Percentiles rank a stretch among this genome's conserved stretches.
Evolutionary conservation across 1,140 invertebrate genomes (phyloP).

Genomic region (Chrysomallon squamiferum): DNA sequence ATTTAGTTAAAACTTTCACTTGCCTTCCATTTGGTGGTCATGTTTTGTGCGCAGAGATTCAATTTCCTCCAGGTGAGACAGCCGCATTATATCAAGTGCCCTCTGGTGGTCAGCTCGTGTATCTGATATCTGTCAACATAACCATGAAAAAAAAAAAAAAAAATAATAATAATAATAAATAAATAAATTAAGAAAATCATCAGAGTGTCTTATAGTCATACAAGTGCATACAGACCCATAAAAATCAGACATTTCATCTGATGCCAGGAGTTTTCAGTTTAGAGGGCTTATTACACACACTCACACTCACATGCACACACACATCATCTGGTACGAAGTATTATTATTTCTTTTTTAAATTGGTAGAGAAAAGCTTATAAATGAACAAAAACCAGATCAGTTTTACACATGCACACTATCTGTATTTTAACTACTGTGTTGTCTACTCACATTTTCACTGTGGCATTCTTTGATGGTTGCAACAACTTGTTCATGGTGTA

Average conservation of each 20-base stretch:
- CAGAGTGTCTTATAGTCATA: no score
- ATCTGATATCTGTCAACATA: slow-evolving; percentile 36
- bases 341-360: no score
- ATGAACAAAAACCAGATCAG: no score
- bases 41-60: slow-evolving; percentile 42
- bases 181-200: no score
- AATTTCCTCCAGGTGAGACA: slow-evolving; percentile 43
- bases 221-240: background rate
- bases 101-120: slow-evolving; percentile 29
- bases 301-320: background rate
- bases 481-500: background rate
- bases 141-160: background rate
- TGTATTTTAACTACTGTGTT: no score
- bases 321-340: no score
- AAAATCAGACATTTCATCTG: no score
- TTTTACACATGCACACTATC: no score
- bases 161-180: no score
- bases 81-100: slow-evolving; percentile 27
- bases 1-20: background rate
- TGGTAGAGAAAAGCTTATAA: no score
- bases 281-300: no score
- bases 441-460: background rate
- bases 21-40: slow-evolving; percentile 58
- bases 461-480: background rate
- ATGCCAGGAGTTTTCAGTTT: no score